Conservation (phyloP, 1,140 invertebrate species). For the Drosophila albomicans region DNA sequence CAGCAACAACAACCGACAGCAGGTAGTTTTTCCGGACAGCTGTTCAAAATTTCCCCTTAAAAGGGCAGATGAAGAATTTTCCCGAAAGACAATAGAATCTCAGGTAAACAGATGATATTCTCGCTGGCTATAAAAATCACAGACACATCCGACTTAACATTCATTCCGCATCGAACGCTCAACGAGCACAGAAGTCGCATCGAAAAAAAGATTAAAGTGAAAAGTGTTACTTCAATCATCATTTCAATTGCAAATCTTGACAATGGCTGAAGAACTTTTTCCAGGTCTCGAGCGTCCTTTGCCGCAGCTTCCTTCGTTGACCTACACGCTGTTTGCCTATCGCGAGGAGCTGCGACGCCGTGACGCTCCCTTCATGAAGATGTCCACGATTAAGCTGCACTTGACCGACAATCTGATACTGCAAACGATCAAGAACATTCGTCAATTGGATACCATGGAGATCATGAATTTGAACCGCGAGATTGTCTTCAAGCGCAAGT, state of each 20-base stretch:
- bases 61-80: constrained; percentile 46
- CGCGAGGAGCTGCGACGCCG: constrained; percentile 69
- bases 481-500: constrained; percentile 68
- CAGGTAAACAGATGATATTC: constrained; percentile 46
- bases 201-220: not conserved
- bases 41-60: constrained; percentile 31
- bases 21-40: constrained; percentile 62
- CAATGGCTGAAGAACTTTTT: constrained; percentile 67
- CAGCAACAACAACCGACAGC: constrained; percentile 9
- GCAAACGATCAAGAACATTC: constrained; percentile 76
- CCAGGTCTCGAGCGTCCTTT: constrained; percentile 65
- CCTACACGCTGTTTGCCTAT: constrained; percentile 71
- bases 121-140: constrained; percentile 51
- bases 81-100: constrained; percentile 34
- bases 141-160: not conserved
- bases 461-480: constrained; percentile 75
- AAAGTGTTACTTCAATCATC: constrained; percentile 18
- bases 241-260: not conserved
- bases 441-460: constrained; percentile 65
- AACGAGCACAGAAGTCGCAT: constrained; percentile 28
- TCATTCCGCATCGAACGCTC: constrained; percentile 45
- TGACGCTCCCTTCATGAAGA: constrained; percentile 66
- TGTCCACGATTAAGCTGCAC: constrained; percentile 76
- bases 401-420: constrained; percentile 73
- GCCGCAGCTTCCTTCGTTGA: constrained; percentile 67